Percentiles rank a stretch among this genome's conserved stretches.
Evolutionary conservation across 2,113 vertebrate genomes (phyloP).

Genomic region (Sorex fumeus): DNA sequence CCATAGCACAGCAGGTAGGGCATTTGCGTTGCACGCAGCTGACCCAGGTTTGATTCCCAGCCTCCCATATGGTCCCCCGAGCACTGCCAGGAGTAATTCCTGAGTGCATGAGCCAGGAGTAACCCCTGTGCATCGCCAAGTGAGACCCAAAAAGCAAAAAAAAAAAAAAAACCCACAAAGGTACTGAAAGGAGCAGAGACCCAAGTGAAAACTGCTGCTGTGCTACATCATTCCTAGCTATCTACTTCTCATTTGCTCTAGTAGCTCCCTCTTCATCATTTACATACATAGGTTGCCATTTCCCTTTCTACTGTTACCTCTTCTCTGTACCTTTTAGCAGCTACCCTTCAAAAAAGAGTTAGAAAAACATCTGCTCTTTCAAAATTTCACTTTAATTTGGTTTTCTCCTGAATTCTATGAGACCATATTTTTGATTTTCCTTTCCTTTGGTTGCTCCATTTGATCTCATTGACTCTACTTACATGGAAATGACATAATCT

Average conservation of each 20-base stretch:
- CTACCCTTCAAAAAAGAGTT: not conserved
- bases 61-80: too few relatives aligned
- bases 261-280: not conserved
- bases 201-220: not conserved
- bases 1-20: too few relatives aligned
- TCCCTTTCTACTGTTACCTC: not conserved
- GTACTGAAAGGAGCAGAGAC: too few relatives aligned
- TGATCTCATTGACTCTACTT: not conserved
- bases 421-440: not conserved
- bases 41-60: too few relatives aligned
- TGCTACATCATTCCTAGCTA: not conserved
- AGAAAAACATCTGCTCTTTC: not conserved
- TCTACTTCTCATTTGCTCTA: not conserved
- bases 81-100: too few relatives aligned
- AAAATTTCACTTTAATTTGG: not conserved
- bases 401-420: slow-evolving; percentile 12
- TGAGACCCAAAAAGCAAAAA: too few relatives aligned
- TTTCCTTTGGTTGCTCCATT: not conserved
- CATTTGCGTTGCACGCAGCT: too few relatives aligned
- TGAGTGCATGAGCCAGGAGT: too few relatives aligned
- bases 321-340: not conserved
- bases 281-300: not conserved
- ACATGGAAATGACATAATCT: not conserved
- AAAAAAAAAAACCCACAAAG: too few relatives aligned
- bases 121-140: too few relatives aligned